Conservation (phyloP, 2,888 invertebrate genomes). For the Lasioglossum pauxillum region DNA sequence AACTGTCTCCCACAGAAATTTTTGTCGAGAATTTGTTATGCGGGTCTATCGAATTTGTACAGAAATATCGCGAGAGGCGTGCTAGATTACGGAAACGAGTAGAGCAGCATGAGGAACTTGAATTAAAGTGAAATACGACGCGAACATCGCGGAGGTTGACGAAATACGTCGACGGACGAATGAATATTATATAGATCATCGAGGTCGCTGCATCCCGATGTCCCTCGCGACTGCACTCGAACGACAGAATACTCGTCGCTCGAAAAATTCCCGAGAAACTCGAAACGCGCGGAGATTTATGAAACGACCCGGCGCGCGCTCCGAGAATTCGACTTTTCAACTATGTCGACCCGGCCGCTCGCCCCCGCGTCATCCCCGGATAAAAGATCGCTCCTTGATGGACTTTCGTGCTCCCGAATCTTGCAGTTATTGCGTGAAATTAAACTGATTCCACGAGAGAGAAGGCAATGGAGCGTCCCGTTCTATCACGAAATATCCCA, state of each 20-base stretch:
- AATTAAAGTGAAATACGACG: neutral
- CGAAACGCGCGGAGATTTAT: neutral
- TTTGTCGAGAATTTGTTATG: neutral
- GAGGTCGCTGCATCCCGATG: slow-evolving; percentile 7
- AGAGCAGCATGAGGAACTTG: neutral
- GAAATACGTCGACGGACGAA: neutral
- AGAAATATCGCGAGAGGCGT: neutral
- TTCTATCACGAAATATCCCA: slow-evolving; percentile 18
- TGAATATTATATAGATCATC: slow-evolving; percentile 3
- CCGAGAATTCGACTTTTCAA: slow-evolving; percentile 15
- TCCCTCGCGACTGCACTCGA: neutral
- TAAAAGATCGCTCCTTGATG: slow-evolving; percentile 14
- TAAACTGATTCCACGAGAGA: slow-evolving; percentile 48
- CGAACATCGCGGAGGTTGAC: neutral
- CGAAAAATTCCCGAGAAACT: slow-evolving; percentile 4
- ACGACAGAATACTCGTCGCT: neutral
- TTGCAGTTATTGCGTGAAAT: slow-evolving; percentile 56
- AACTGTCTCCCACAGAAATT: neutral
- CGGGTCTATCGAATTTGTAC: neutral
- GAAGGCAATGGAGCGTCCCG: slow-evolving; percentile 44
- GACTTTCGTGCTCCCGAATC: slow-evolving; percentile 13
- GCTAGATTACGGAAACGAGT: neutral
- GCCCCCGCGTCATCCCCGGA: neutral
- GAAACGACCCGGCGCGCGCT: neutral
- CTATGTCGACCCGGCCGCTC: neutral